These are phyloP conservation scores for Spheniscus humboldti DNA, from an alignment of 2,797 vertebrate species.

Conservation along the genomic window DNA sequence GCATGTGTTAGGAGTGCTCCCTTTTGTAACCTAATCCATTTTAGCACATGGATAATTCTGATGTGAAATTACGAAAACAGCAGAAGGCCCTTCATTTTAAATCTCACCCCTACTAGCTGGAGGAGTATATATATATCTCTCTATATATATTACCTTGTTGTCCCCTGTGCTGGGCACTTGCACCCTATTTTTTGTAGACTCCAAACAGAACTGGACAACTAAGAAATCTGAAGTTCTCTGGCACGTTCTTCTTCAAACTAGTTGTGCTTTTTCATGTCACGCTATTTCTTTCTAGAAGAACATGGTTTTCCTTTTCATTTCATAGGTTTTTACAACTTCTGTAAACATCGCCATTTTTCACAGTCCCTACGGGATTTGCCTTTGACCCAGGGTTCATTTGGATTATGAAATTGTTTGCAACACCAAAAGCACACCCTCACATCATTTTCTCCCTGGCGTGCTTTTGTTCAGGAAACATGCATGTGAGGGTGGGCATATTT, in stretches of 20 bases:
- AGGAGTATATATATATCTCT: accelerated
- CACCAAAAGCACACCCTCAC: background rate
- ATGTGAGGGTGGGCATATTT: background rate
- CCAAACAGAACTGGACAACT: background rate
- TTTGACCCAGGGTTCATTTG: background rate
- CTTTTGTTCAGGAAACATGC: background rate
- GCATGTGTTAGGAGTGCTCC: accelerated
- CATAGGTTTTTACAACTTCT: background rate
- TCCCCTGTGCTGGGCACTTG: background rate
- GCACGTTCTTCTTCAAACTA: background rate
- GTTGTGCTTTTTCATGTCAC: background rate
- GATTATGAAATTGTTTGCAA: background rate
- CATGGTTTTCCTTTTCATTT: background rate
- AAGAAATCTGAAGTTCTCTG: background rate
- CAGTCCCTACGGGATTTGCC: background rate
- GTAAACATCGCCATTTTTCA: background rate
- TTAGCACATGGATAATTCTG: background rate
- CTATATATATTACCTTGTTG: background rate
- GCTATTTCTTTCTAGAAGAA: background rate
- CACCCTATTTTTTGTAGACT: background rate
- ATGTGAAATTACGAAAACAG: background rate
- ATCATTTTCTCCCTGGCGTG: background rate
- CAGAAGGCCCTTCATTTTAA: background rate
- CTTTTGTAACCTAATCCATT: background rate
- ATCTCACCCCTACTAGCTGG: background rate